Conservation (phyloP, 2,888 invertebrate genomes). For the Leptinotarsa peninsularis region DNA sequence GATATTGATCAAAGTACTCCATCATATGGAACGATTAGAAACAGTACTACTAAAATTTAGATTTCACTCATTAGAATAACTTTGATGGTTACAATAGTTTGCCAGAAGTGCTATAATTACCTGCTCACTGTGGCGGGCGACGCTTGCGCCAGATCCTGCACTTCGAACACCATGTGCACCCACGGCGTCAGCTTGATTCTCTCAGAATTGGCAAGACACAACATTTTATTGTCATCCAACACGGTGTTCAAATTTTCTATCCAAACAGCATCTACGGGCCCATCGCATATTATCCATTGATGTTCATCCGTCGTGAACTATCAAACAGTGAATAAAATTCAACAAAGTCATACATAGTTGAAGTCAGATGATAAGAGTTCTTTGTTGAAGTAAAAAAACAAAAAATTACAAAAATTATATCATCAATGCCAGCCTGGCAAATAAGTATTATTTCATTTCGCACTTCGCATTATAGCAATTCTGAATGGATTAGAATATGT, state of each 20-base stretch:
- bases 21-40: neutral
- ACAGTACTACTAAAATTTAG: too few species aligned
- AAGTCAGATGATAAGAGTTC: too few species aligned
- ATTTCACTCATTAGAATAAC: too few species aligned
- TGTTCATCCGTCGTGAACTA: constrained; percentile 73
- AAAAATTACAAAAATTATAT: too few species aligned
- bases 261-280: constrained; percentile 94
- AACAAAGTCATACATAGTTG: neutral
- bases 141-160: constrained; percentile 87
- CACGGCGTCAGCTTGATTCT: constrained; percentile 89
- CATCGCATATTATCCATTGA: constrained; percentile 93
- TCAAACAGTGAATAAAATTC: neutral
- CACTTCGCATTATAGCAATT: too few species aligned
- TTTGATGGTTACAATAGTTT: too few species aligned
- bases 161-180: constrained; percentile 91
- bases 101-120: constrained; percentile 40
- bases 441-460: too few species aligned
- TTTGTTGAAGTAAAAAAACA: too few species aligned
- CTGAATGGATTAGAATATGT: too few species aligned
- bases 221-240: constrained; percentile 92
- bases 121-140: constrained; percentile 90
- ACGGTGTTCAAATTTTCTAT: constrained; percentile 95
- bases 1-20: too few species aligned
- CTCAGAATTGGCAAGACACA: constrained; percentile 91
- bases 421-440: too few species aligned